Base-by-base conservation (phyloP, 2,888 invertebrate genomes). In the Hyalella azteca region DNA sequence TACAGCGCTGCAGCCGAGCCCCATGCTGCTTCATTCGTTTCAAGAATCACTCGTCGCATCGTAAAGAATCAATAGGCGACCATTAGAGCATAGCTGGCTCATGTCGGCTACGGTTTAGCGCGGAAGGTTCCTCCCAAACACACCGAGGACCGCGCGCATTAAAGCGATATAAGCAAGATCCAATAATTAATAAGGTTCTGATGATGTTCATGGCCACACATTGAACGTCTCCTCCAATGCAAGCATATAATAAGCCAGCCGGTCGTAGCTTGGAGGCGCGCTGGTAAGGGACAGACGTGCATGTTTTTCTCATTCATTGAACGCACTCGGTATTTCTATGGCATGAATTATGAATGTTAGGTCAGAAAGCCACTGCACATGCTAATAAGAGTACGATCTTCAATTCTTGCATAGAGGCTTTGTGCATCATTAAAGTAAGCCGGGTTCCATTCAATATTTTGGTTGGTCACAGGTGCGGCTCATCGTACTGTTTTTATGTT, bases 101-200 rank as follows among this genome's bases (percentile, higher is more conserved):
- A 19, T 66, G 66, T 66, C 36, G 36, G 36, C 66, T 36, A 36
- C 36, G 66, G 66, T 36, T 66, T 36, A 66, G 66, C 66, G 32
- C 66, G 32, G 36, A 36, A 66, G 66, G 66, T n/a, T 66, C 66
- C 66, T 66, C 66, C 66, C 66, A 66, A 66, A 66, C 36, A 66
- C 66, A 66, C 66, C 32, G 36, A 66, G 36, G 36, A 66, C 66
- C 66, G 36, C 29, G 36, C 66, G 36, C 66, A 66, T 66, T 29
- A 66, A 36, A 66, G 66, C 66, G 39, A 66, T 66, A 66, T 66
- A 66, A 66, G 66, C 66, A 66, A 66, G 66, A 66, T 66, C 66
- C 66, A 36, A 36, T 66, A 66, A 66, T 66, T 66, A 66, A 66
- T 66, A 66, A 66, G 66, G 66, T 66, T 66, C 66, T 66, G 66